phyloP scores from a whole-genome alignment of 2,113 vertebrate species.

The Spheniscus mendiculus region DNA sequence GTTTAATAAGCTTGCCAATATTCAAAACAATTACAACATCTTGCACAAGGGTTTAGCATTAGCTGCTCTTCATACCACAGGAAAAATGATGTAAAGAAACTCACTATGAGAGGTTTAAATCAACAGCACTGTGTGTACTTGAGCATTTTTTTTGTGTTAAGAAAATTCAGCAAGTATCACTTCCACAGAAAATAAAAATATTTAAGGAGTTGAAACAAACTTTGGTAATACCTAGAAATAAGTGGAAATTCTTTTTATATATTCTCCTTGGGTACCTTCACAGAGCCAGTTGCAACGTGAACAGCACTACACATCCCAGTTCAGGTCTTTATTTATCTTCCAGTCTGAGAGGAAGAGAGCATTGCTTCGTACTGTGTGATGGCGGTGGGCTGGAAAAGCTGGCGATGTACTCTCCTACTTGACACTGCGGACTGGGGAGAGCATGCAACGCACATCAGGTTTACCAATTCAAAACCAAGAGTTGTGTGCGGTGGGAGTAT shows the following conservation, averaged over 20 bases:
- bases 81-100: not conserved
- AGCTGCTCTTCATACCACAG: not conserved
- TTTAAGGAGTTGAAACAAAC: slow-evolving; percentile 10
- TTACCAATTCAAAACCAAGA: not conserved
- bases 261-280: not conserved
- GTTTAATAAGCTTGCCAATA: not conserved
- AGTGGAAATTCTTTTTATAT: not conserved
- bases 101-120: not conserved
- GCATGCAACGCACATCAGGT: not conserved
- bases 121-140: not conserved
- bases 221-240: not conserved
- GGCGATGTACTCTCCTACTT: not conserved
- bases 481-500: fast-evolving
- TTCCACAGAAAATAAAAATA: slow-evolving; percentile 38
- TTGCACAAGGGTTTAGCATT: not conserved
- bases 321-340: not conserved
- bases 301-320: not conserved
- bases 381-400: not conserved
- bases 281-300: not conserved
- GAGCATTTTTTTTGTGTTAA: no score
- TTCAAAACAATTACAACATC: not conserved
- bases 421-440: not conserved
- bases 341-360: not conserved
- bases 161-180: no score
- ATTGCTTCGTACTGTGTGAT: not conserved